phyloP scores from a whole-genome alignment of 2,797 vertebrate species.

The Chiloscyllium punctatum region DNA sequence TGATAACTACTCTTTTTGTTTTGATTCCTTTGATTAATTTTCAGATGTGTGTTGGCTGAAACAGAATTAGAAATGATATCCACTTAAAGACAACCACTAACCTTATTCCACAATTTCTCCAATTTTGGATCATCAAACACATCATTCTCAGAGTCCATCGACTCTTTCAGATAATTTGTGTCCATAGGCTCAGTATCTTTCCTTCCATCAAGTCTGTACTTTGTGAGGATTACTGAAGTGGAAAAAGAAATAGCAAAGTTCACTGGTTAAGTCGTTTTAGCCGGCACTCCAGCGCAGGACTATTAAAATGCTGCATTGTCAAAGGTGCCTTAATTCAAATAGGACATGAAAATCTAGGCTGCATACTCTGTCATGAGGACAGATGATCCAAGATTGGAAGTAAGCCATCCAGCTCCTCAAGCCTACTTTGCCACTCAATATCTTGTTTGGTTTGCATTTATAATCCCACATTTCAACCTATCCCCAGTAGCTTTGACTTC shows the following conservation, averaged over 20 bases:
- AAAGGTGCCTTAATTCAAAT: not conserved
- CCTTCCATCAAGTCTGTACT: slow-evolving; percentile 87
- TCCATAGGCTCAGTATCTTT: slow-evolving; percentile 67
- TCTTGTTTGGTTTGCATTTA: too few species aligned
- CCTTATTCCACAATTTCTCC: slow-evolving; percentile 96
- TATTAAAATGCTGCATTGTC: not conserved
- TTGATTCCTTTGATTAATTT: not conserved
- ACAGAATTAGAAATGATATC: not conserved
- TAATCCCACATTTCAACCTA: too few species aligned
- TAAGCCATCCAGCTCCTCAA: too few species aligned
- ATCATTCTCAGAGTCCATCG: slow-evolving; percentile 65
- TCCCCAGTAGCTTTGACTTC: too few species aligned
- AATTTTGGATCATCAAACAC: slow-evolving; percentile 80
- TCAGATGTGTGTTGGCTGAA: not conserved
- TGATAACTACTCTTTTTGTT: not conserved
- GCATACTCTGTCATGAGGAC: not conserved
- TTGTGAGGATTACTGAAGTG: slow-evolving; percentile 79
- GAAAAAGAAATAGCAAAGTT: not conserved
- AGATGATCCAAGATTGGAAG: too few species aligned
- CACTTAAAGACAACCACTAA: slow-evolving; percentile 43
- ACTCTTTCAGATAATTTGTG: slow-evolving; percentile 73
- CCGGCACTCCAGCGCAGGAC: not conserved
- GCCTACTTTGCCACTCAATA: too few species aligned
- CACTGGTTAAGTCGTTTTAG: not conserved
- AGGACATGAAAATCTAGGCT: not conserved